A percentile compares a stretch with the other conserved stretches of the same genome.
These are phyloP conservation scores for Chymomyza amoena DNA, from an alignment of 2,888 invertebrate species.

Conservation along the genomic window DNA sequence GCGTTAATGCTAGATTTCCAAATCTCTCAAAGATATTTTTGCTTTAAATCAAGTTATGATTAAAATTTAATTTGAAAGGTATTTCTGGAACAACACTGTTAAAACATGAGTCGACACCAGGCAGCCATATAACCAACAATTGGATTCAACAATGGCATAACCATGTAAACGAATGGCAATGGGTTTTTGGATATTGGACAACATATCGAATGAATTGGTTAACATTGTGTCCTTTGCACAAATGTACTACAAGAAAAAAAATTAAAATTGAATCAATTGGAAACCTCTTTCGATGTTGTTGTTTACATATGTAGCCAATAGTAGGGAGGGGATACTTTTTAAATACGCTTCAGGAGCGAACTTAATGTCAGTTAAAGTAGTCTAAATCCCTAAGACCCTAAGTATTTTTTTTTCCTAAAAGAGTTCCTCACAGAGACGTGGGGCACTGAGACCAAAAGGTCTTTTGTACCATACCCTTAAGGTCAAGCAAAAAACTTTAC, in stretches of 20 bases:
- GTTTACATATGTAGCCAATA: constrained; percentile 58
- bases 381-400: no score
- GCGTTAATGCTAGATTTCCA: no score
- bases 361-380: no score
- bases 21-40: no score
- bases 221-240: constrained; percentile 22
- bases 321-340: background rate
- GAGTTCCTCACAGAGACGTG: no score
- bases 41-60: no score
- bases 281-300: constrained; percentile 61
- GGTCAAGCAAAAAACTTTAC: no score
- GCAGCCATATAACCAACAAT: constrained; percentile 31
- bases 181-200: constrained; percentile 26
- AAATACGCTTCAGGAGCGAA: background rate
- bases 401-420: no score
- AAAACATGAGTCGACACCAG: background rate
- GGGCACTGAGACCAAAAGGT: no score
- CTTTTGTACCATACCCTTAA: no score
- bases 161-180: constrained; percentile 45
- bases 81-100: background rate
- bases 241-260: constrained; percentile 17
- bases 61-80: background rate
- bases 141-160: constrained; percentile 50
- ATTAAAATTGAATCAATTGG: constrained; percentile 51
- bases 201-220: constrained; percentile 63